Base-by-base conservation (phyloP, 2,113 vertebrate genomes). In the Bubo blakistoni region DNA sequence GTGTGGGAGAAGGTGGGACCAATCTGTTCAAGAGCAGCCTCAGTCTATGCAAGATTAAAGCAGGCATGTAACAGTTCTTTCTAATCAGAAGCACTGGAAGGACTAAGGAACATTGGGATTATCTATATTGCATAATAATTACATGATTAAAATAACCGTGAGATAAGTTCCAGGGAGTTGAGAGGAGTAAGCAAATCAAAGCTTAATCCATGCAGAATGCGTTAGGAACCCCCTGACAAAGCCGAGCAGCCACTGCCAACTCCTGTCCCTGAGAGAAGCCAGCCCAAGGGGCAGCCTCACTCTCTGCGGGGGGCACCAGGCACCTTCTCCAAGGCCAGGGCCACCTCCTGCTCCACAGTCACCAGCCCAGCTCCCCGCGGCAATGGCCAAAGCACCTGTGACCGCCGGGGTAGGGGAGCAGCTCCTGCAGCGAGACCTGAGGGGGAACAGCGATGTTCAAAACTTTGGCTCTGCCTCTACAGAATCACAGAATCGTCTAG, bases 371-470 rank as follows among this genome's bases (percentile, higher is more conserved):
- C 36, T 72, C 52, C 65, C 27, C 4, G 1, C 8, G 22, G 27
- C 61, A 13, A 26, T 3, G 9, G 7, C 16, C 47, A 32, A 61
- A 6, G 52, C 32, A 32, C 13, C 67, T 36, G 15, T 16, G 26
- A 51, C 16, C 0, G 0, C 17, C 16, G 42, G 25, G 9, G 36
- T 1, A 46, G 36, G 18, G 24, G 17, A 52, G 67, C 54, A 32
- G 24, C 18, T 49, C 14, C 36, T 63, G 49, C 49, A 49, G 52
- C 0, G 1, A 74, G 69, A 58, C 20, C 44, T 15, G 10, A 40
- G 26, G 8, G 17, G 14, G 20, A 46, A 58, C 0, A 0, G 20
- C 6, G 15, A 63, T 3, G 14, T 40, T 40, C 57, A 40, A 25
- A 58, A 46, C 63, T 55, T 34, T 15, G 13, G 15, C 34, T 86